Evolutionary conservation across 2,113 vertebrate genomes (phyloP), one percentile per base, ranked within the genome.

Genomic region (Pycnonotus jocosus): DNA sequence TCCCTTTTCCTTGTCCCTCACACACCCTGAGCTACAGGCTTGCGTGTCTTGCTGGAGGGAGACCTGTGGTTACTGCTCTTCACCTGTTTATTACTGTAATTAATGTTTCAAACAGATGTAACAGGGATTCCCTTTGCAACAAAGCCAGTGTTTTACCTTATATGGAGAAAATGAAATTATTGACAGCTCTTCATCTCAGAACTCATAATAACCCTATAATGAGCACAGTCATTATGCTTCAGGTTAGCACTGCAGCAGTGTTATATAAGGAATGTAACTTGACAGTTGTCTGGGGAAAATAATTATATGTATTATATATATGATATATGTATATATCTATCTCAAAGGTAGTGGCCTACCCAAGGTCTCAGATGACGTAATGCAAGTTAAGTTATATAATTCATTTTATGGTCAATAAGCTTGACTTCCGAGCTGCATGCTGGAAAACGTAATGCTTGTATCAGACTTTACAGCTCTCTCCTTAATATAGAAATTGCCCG

Each of bases 381-480:
- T 92, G 48, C 61, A 86, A 51, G 79, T 92, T 92, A 74, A 48
- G 62, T 95, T 94, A 90, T 62, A 62, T 78, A 77, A 85, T 94
- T 80, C 11, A 91, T 94, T 95, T 93, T 92, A 69, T 96, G 87
- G 92, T 95, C 71, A 44, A 74, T 90, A 93, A 92, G 72, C 65
- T 35, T 51, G 79, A 92, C 69, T 83, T 95, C 83, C 93, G 89
- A 96, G 81, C 66, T 96, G 61, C 80, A 33, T 40, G 38, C 61
- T 66, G 88, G 79, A 95, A 89, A 95, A 90, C 5, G 15, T 95
- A 95, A 95, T 2, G 20, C 93, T 94, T 97, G 56, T 77, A 90
- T 97, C 95, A 94, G 95, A 86, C 71, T 96, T 95, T 88, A 95
- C 89, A 90, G 79, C 81, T 91, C 27, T 94, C 69, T 94, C 93